Evolutionary conservation across 2,797 vertebrate species (phyloP).

Genomic region (Diceros bicornis): DNA sequence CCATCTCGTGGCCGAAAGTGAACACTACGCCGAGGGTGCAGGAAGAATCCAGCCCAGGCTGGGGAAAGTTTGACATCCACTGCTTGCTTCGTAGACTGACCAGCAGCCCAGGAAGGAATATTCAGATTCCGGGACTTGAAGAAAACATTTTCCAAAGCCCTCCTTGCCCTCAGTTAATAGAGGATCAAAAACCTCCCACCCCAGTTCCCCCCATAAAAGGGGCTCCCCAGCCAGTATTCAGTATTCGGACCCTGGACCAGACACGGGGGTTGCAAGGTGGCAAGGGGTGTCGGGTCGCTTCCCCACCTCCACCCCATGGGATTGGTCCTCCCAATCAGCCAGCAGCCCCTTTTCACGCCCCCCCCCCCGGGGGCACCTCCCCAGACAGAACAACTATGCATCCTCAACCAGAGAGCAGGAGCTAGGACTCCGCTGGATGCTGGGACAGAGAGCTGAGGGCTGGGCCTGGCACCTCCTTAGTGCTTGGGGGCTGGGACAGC

Average conservation of each 20-base stretch:
- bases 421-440: background rate
- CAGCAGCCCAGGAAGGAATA: background rate
- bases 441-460: background rate
- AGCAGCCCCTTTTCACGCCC: background rate
- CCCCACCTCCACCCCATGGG: background rate
- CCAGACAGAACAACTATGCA: background rate
- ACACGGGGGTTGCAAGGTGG: accelerated
- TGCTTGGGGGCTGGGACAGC: too few relatives aligned
- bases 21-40: background rate
- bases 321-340: background rate
- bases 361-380: background rate
- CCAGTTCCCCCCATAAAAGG: background rate
- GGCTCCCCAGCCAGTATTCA: background rate
- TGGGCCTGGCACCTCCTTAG: background rate
- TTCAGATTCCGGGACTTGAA: background rate
- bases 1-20: slow-evolving; percentile 33
- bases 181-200: too few relatives aligned
- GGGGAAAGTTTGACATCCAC: accelerated
- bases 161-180: background rate
- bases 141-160: background rate
- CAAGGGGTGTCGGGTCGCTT: background rate
- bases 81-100: background rate
- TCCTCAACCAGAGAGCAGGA: background rate
- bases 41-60: accelerated
- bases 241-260: background rate